A percentile compares a stretch with the other conserved stretches of the same genome.
Evolutionary conservation across 2,888 invertebrate genomes (phyloP).

Genomic region (Conistra vaccinii): DNA sequence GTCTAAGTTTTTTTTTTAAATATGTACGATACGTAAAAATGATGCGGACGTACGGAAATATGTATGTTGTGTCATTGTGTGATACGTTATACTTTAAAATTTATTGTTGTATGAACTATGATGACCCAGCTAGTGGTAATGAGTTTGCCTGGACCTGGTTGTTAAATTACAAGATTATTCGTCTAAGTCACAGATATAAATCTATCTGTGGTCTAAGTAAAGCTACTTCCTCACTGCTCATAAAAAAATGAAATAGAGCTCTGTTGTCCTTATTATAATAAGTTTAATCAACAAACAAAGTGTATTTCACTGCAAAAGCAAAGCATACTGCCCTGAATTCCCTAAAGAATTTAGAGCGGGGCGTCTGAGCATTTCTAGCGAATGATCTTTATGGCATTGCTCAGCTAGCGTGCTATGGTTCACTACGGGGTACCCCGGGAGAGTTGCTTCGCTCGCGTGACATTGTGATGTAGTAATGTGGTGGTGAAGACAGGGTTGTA

Average conservation of each 20-base stretch:
- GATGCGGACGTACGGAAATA: too few species aligned
- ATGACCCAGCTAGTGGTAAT: not conserved
- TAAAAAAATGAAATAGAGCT: fast-evolving
- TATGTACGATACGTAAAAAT: too few species aligned
- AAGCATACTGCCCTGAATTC: not conserved
- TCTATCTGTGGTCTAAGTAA: not conserved
- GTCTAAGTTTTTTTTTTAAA: too few species aligned
- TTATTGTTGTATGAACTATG: not conserved
- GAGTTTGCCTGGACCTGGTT: not conserved
- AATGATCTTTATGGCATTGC: slow-evolving; percentile 16
- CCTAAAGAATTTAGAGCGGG: too few species aligned
- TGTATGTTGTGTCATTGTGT: too few species aligned
- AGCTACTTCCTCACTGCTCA: not conserved
- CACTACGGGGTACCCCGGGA: not conserved
- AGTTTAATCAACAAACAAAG: not conserved
- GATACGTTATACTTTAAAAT: not conserved
- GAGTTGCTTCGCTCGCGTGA: slow-evolving; percentile 1
- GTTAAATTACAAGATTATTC: too few species aligned
- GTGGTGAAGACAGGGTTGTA: not conserved
- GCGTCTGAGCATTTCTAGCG: not conserved
- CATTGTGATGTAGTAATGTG: not conserved
- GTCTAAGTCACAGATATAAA: too few species aligned
- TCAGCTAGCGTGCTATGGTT: slow-evolving; percentile 17
- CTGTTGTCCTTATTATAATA: not conserved
- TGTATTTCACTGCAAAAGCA: not conserved